Evolutionary conservation across 2,888 invertebrate species (phyloP), one percentile per base, ranked within the genome.

Genomic region (Octonoba sinensis): DNA sequence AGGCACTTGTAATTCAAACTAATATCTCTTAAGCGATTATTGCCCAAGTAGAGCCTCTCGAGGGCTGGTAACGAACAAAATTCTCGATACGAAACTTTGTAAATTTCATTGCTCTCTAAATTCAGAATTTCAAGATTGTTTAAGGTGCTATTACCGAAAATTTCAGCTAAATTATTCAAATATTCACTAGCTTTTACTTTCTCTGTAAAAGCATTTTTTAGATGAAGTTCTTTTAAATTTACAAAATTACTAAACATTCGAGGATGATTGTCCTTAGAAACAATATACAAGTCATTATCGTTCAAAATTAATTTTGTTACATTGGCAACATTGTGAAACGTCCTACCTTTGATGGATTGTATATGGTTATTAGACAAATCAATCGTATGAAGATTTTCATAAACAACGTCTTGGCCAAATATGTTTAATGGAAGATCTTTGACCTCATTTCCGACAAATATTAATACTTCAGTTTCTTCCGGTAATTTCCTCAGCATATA

Each of bases 321-420:
- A 83, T 91, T 91, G 65, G 91, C 90, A 0, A 94, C 93, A 86
- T 92, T 93, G 87, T 94, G 94, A 87, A 93, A 94, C 0, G 93
- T 90, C 87, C 93, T 93, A 1, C 94, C 94, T 82, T 91, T 91
- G 64, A 94, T 93, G 84, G 92, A 92, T 60, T 90, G 88, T 57
- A 94, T 93, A 18, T 91, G 90, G 87, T 94, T 94, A 86, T 91
- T 92, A 83, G 92, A 93, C 92, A 94, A 92, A 86, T 94, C 94
- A 4, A 92, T 90, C 6, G 71, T 77, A 83, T 90, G 90, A 64
- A 94, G 88, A 60, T 90, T 89, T 27, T 90, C 90, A 79, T 92
- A 91, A 66, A 90, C 89, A 79, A 91, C 91, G 44, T 91, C 89
- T 49, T 90, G 91, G 0, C 93, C 94, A 86, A 94, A 93, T 0